A percentile compares a stretch with the other conserved stretches of the same genome.
Conservation (phyloP, 2,888 invertebrate genomes). For the Drosophila robusta region DNA sequence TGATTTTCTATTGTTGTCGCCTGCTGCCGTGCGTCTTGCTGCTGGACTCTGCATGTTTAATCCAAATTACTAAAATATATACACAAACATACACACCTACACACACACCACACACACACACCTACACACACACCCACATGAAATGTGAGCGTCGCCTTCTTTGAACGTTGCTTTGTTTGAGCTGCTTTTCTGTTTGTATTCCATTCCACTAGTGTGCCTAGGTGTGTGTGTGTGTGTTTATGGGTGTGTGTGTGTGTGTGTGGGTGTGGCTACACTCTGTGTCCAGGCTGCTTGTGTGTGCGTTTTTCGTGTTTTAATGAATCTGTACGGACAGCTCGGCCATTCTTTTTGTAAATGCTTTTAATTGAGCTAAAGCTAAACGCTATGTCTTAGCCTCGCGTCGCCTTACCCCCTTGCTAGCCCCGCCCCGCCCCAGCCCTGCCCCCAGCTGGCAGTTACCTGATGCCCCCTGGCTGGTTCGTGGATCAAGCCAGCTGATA, state of each 20-base stretch:
- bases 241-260: conserved; percentile 20
- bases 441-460: background rate
- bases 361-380: conserved; percentile 78
- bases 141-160: conserved; percentile 9
- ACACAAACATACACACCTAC: conserved; percentile 13
- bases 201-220: conserved; percentile 6
- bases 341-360: conserved; percentile 69
- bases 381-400: conserved; percentile 48
- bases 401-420: conserved; percentile 19
- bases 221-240: conserved; percentile 18
- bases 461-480: background rate
- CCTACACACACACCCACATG: background rate
- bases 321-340: conserved; percentile 61
- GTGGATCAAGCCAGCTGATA: conserved; percentile 20
- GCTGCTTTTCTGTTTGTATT: conserved; percentile 39
- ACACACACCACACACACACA: background rate
- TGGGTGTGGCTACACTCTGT: conserved; percentile 34
- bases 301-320: conserved; percentile 72
- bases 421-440: background rate
- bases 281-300: conserved; percentile 22
- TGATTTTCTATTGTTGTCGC: conserved; percentile 78
- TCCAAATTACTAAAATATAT: conserved; percentile 77
- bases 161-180: conserved; percentile 45
- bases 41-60: conserved; percentile 72
- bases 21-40: conserved; percentile 33